phyloP scores from a whole-genome alignment of 2,888 invertebrate species.

The Tortrix viridana region DNA sequence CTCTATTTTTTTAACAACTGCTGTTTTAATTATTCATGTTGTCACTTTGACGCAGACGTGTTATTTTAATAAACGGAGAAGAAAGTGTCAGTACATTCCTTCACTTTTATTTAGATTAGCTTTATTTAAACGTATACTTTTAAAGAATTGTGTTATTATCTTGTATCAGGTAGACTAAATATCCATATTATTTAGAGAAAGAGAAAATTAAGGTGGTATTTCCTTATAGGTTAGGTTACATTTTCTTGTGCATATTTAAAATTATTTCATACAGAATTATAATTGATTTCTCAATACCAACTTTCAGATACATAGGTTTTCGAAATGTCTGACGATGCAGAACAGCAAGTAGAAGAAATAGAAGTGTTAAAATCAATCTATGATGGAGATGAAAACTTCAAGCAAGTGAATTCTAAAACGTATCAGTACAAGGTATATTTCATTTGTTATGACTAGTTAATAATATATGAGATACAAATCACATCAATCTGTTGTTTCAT shows the following conservation, averaged over 20 bases:
- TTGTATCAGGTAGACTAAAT: not conserved
- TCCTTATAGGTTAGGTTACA: not conserved
- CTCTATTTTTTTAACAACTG: too few species aligned
- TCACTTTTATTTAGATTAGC: not conserved
- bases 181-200: too few species aligned
- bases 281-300: not conserved
- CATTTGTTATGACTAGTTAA: too few species aligned
- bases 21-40: too few species aligned
- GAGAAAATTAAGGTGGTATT: too few species aligned
- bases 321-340: conserved; percentile 80
- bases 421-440: conserved; percentile 95
- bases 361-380: conserved; percentile 97
- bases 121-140: not conserved
- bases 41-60: too few species aligned
- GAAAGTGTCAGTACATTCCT: not conserved
- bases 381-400: conserved; percentile 95
- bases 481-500: too few species aligned
- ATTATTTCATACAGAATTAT: not conserved
- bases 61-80: too few species aligned
- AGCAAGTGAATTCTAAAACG: conserved; percentile 89
- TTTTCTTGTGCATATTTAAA: not conserved
- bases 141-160: not conserved
- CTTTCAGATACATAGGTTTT: not conserved
- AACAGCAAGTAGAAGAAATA: conserved; percentile 93
- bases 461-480: too few species aligned